These are phyloP conservation scores for Nephila pilipes DNA, from an alignment of 1,140 invertebrate species.

Conservation along the genomic window DNA sequence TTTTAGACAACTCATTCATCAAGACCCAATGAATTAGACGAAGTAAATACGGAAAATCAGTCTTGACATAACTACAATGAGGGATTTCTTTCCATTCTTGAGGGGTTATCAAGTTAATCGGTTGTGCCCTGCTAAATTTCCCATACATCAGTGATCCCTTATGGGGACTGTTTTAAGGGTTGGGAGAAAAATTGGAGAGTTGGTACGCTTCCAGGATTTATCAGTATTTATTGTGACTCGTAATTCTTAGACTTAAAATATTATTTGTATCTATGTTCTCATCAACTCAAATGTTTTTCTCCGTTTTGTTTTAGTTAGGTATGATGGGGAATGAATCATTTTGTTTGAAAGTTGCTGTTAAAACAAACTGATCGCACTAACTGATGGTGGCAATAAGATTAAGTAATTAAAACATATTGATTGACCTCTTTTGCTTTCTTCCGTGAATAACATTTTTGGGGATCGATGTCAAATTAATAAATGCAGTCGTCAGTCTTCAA, in stretches of 20 bases:
- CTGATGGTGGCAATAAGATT: too few relatives aligned
- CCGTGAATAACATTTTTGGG: too few relatives aligned
- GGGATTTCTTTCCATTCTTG: slow-evolving; percentile 14
- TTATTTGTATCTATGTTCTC: too few relatives aligned
- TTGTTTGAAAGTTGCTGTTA: too few relatives aligned
- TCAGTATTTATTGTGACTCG: not conserved
- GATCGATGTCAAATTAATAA: too few relatives aligned
- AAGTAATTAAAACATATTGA: too few relatives aligned
- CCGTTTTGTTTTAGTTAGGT: too few relatives aligned
- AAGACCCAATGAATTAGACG: slow-evolving; percentile 26
- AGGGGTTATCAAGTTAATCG: not conserved
- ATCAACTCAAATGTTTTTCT: too few relatives aligned
- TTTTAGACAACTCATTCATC: slow-evolving; percentile 29
- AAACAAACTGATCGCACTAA: too few relatives aligned
- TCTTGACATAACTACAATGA: slow-evolving; percentile 4
- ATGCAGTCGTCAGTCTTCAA: too few relatives aligned
- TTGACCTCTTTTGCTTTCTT: too few relatives aligned
- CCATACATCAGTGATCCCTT: not conserved
- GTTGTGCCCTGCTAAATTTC: not conserved
- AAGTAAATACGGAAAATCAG: slow-evolving; percentile 39
- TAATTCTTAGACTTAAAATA: not conserved
- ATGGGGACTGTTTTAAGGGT: not conserved
- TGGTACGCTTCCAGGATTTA: not conserved
- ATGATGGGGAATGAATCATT: too few relatives aligned
- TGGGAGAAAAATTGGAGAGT: not conserved